Percentiles rank a stretch among this genome's conserved stretches.
phyloP scores from a whole-genome alignment of 2,888 invertebrate species.

The Monopis laevigella region DNA sequence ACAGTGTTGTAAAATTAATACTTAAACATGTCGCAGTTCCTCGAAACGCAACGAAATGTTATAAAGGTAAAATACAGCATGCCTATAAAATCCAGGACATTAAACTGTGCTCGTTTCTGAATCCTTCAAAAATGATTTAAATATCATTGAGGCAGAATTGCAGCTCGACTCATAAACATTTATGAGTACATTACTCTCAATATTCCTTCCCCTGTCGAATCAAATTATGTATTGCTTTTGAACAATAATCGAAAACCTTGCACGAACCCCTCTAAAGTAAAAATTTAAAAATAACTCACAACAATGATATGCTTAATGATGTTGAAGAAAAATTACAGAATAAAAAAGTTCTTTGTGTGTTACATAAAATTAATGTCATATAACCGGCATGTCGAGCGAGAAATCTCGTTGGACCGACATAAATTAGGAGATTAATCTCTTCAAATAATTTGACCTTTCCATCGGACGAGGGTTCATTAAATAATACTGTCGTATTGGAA shows the following conservation, averaged over 20 bases:
- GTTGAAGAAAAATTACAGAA: slow-evolving; percentile 7
- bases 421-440: slow-evolving; percentile 65
- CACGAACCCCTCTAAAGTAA: neutral
- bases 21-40: slow-evolving; percentile 15
- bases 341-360: slow-evolving; percentile 27
- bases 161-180: slow-evolving; percentile 54
- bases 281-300: slow-evolving; percentile 4
- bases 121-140: slow-evolving; percentile 41
- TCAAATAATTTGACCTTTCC: slow-evolving; percentile 67
- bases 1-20: neutral
- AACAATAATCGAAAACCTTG: too few relatives aligned
- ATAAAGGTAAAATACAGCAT: slow-evolving; percentile 40
- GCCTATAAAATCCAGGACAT: slow-evolving; percentile 28
- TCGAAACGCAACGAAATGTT: slow-evolving; percentile 29
- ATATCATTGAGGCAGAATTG: slow-evolving; percentile 43
- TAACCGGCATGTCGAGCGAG: slow-evolving; percentile 42
- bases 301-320: slow-evolving; percentile 11
- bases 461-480: slow-evolving; percentile 67
- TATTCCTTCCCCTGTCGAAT: slow-evolving; percentile 38
- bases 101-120: slow-evolving; percentile 29
- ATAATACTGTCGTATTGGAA: slow-evolving; percentile 60
- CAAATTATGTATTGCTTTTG: too few relatives aligned
- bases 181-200: slow-evolving; percentile 62
- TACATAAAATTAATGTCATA: slow-evolving; percentile 45
- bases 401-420: slow-evolving; percentile 55